Evolutionary conservation across 2,113 vertebrate genomes (phyloP).

Genomic region (Ginglymostoma cirratum): DNA sequence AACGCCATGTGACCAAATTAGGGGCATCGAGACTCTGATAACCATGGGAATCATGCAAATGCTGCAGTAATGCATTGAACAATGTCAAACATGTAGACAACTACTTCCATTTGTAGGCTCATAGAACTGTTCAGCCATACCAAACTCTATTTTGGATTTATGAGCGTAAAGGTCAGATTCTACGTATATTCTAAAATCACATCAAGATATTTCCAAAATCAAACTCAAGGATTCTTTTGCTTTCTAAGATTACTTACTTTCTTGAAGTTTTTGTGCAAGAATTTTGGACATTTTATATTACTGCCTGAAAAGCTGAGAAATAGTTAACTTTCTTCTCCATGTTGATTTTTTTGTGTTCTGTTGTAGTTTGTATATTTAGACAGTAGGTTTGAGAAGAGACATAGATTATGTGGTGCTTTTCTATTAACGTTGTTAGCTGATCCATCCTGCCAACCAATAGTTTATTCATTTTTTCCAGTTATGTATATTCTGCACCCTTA

Average conservation of each 20-base stretch:
- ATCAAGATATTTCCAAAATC: not conserved
- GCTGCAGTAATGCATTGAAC: not conserved
- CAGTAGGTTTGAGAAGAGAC: not conserved
- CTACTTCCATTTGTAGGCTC: not conserved
- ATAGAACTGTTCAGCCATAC: not conserved
- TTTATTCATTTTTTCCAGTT: not conserved
- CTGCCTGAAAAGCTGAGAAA: not conserved
- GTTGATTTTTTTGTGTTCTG: not conserved
- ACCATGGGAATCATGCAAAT: not conserved
- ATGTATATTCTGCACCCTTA: not conserved
- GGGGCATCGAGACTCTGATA: no score
- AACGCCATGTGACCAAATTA: not conserved
- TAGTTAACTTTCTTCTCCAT: not conserved
- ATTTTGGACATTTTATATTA: not conserved
- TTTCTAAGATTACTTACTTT: not conserved
- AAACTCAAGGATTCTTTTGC: not conserved
- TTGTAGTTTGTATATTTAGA: not conserved
- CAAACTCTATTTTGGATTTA: not conserved
- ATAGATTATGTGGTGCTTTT: not conserved
- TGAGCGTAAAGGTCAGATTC: not conserved
- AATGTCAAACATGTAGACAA: no score
- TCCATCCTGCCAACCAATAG: no score
- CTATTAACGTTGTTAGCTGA: not conserved
- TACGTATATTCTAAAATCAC: not conserved
- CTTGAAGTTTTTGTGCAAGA: not conserved